A percentile compares a stretch with the other conserved stretches of the same genome.
Conservation (phyloP, 2,888 invertebrate genomes). For the Heliconius sara region DNA sequence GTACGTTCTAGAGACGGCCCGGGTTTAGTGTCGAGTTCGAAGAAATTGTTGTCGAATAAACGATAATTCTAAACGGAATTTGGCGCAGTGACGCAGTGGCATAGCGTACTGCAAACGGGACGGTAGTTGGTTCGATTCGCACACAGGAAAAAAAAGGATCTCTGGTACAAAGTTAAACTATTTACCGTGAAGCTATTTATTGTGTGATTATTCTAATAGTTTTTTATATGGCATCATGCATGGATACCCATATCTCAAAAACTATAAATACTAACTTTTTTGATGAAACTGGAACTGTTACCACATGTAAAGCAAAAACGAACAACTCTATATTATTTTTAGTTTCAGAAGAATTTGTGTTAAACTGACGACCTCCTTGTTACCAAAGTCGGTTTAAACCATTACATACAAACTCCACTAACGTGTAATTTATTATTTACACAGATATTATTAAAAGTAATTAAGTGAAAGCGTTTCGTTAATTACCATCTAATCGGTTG, state of each 20-base stretch:
- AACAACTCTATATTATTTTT: background rate
- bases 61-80: too few species aligned
- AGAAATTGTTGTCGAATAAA: background rate
- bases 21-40: background rate
- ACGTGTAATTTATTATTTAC: background rate
- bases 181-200: too few species aligned
- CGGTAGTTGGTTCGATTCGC: too few species aligned
- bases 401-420: background rate
- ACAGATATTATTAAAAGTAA: slow-evolving; percentile 9
- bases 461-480: slow-evolving; percentile 14
- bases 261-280: background rate
- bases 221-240: too few species aligned
- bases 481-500: slow-evolving; percentile 16
- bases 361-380: background rate
- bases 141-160: too few species aligned
- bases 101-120: too few species aligned
- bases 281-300: background rate
- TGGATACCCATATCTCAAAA: background rate
- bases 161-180: too few species aligned
- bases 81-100: too few species aligned
- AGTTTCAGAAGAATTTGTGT: background rate
- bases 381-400: background rate
- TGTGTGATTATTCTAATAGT: too few species aligned
- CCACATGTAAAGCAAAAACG: background rate
- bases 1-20: background rate